Base-by-base conservation (phyloP, 1,140 invertebrate species). In the Drosophila bifasciata region DNA sequence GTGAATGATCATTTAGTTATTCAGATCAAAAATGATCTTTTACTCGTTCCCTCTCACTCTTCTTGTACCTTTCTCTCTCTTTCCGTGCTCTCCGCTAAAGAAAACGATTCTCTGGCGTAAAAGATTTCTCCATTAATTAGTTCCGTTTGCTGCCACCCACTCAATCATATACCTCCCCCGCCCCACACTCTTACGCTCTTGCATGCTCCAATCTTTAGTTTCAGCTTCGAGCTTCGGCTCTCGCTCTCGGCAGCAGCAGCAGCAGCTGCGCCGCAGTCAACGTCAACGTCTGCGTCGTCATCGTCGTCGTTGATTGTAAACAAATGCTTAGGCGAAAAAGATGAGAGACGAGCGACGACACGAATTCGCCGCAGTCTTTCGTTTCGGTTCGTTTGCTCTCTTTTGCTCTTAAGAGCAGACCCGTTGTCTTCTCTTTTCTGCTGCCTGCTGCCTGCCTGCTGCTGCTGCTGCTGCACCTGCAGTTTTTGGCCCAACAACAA, bases 41-140 rank as follows among this genome's bases (percentile, higher is more conserved):
- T 11, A 50, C 59, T 36, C 16, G 39, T 59, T 5, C 23, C 46
- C 44, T 49, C 8, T 36, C 2, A 11, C 5, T 19, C 19, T 5
- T 17, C 23, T 5, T 8, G 21, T 16, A 9, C 13, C 36, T 17
- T 2, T 19, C 36, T 45, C 66, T 28, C 36, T 15, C 49, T 39
- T 36, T 17, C 45, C 13, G 39, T 40, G 1, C 32, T 32, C 48
- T 49, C 46, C 13, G 13, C 15, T 19, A 57, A 71, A 60, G 46
- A 45, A 63, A 64, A 56, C 68, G 64, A 72, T 59, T 73, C 75
- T 61, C 63, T 62, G 1, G 8, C 11, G 11, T 60, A 71, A 86
- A 80, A 86, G 80, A 85, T 85, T 85, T 84, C 73, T 85, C 74
- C 77, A 86, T 85, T 85, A 85, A 85, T 85, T 85, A 85, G 80